Base-by-base conservation (phyloP, 2,888 invertebrate species). In the Drosophila melanosoma region DNA sequence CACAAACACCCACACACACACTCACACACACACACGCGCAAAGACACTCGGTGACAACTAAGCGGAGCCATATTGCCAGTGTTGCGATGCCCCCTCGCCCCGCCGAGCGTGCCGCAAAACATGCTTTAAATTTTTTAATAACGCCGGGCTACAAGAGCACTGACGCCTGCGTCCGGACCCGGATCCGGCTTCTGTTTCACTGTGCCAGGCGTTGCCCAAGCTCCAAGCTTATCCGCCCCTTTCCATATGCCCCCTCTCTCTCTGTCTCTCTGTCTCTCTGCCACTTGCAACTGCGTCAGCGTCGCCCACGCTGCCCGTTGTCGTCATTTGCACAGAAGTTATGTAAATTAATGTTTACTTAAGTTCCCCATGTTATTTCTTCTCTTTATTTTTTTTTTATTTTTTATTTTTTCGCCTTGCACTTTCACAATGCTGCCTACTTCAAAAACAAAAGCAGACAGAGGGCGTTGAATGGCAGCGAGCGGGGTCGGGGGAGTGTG, bases 311-410 rank as follows among this genome's bases (percentile, higher is more conserved):
- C 76, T 69, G 81, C 68, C 74, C 80, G 83, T 69, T 78, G 89
- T 85, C 89, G 89, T 89, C 89, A 87, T 87, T 87, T 89, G 89
- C 83, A 83, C 89, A 90, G 90, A 92, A 92, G 92, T 93, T 92
- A 92, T 92, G 92, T 91, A 93, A 92, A 92, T 92, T 91, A 93
- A 91, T 92, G 93, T 92, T 92, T 92, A 91, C 90, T 93, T 92
- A 92, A 92, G 92, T 91, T 91, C 90, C 90, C 85, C 85, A 90
- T 86, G 85, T 86, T 86, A 88, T 92, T 91, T 87, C 85, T 83
- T 79, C 69, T 69, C 57, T 32, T 42, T 69, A 51, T 70, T 63
- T 60, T 66, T 70, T 63, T 60, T 66, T 69, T 59, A 58, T 73
- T 62, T 72, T 59, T 64, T 70, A 69, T 63, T 71, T 61, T 64